Percentiles rank a stretch among this genome's conserved stretches.
These are phyloP conservation scores for Metalampra italica DNA, from an alignment of 2,888 invertebrate genomes.

Conservation along the genomic window DNA sequence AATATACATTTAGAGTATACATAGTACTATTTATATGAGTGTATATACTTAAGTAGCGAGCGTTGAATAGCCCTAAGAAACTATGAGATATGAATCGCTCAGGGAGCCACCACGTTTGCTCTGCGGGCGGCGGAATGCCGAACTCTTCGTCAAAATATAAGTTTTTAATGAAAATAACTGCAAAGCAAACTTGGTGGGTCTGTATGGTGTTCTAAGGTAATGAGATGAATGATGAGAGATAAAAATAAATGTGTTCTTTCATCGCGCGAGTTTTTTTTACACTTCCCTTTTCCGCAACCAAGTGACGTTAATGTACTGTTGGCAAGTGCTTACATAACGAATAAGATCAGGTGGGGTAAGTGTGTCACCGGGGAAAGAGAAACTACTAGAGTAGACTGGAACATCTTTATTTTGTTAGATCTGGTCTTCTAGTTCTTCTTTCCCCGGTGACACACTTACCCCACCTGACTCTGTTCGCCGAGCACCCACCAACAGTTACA, in stretches of 20 bases:
- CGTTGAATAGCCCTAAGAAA: slow-evolving; percentile 12
- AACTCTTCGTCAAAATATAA: too few species aligned
- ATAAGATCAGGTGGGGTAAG: too few species aligned
- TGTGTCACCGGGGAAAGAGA: too few species aligned
- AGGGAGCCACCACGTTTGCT: background rate
- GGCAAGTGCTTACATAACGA: too few species aligned
- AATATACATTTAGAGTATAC: slow-evolving; percentile 14
- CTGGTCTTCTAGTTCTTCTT: too few species aligned
- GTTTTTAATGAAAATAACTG: background rate
- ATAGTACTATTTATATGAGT: slow-evolving; percentile 16
- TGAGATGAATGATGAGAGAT: slow-evolving; percentile 26
- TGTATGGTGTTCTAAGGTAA: background rate
- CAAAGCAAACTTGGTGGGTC: background rate
- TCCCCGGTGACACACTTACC: too few species aligned
- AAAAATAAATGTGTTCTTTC: slow-evolving; percentile 52
- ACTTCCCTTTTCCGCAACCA: background rate
- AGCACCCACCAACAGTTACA: too few species aligned
- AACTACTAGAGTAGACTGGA: too few species aligned
- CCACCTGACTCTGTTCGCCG: too few species aligned
- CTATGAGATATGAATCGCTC: slow-evolving; percentile 6
- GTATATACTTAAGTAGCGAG: slow-evolving; percentile 27
- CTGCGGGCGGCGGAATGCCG: background rate
- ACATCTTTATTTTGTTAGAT: too few species aligned
- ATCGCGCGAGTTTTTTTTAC: slow-evolving; percentile 14
- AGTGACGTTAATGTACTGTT: background rate